phyloP scores from a whole-genome alignment of 1,140 invertebrate species.

The Copidosoma floridanum region DNA sequence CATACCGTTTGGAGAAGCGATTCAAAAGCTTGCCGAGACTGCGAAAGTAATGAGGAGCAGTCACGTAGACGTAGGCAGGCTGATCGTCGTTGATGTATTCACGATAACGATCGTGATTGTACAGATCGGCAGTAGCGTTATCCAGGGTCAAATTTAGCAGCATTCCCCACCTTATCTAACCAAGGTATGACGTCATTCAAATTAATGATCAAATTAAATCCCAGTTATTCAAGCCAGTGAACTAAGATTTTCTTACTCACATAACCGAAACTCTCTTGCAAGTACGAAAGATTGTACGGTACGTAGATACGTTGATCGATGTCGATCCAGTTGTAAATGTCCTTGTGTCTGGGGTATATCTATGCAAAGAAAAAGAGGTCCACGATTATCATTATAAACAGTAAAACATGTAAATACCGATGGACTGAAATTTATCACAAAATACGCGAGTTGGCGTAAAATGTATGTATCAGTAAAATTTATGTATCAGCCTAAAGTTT shows the following conservation, averaged over 20 bases:
- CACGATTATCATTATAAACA: too few relatives aligned
- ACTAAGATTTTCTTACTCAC: constrained; percentile 36
- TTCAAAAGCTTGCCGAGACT: constrained; percentile 46
- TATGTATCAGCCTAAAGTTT: too few relatives aligned
- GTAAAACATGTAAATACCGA: too few relatives aligned
- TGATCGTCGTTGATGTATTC: constrained; percentile 35
- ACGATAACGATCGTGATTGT: constrained; percentile 32
- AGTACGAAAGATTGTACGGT: constrained; percentile 46
- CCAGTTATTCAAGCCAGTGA: too few relatives aligned
- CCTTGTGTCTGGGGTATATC: constrained; percentile 52
- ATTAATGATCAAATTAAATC: background rate
- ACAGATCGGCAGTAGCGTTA: constrained; percentile 34
- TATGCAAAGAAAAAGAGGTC: constrained; percentile 18
- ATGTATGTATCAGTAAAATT: too few relatives aligned
- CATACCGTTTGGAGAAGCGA: constrained; percentile 45
- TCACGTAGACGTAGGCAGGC: constrained; percentile 46
- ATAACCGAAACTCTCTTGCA: constrained; percentile 50
- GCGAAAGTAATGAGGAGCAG: constrained; percentile 45
- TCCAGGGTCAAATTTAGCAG: constrained; percentile 42
- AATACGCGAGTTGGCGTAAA: too few relatives aligned
- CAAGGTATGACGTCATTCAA: background rate
- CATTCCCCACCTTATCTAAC: constrained; percentile 51
- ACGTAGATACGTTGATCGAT: constrained; percentile 48
- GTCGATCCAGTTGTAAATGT: constrained; percentile 49
- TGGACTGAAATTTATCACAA: too few relatives aligned